phyloP scores from a whole-genome alignment of 2,797 vertebrate species.

The Sebastes vulpes region DNA sequence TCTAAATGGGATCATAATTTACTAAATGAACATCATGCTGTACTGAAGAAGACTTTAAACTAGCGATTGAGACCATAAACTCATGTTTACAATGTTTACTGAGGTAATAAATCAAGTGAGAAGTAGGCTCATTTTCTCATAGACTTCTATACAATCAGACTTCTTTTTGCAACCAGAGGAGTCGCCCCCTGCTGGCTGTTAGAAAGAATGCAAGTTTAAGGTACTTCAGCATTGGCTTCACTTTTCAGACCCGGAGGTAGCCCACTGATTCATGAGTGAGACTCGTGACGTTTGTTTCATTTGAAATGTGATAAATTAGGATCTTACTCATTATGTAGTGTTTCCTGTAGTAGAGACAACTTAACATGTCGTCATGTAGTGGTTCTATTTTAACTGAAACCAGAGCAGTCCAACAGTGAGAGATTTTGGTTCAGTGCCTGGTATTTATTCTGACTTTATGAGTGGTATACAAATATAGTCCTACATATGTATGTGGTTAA shows the following conservation, averaged over 20 bases:
- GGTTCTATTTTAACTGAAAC: neutral
- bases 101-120: too few species aligned
- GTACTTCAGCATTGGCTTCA: accelerated
- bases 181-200: too few species aligned
- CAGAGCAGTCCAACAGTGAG: neutral
- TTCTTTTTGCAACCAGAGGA: too few species aligned
- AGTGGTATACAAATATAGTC: neutral
- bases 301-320: neutral
- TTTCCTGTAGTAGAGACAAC: neutral
- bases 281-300: neutral
- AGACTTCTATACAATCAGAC: too few species aligned
- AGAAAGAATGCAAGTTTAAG: too few species aligned
- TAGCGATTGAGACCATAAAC: too few species aligned
- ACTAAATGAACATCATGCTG: too few species aligned
- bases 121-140: too few species aligned
- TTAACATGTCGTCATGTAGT: neutral
- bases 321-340: neutral
- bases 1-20: too few species aligned
- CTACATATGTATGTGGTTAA: neutral
- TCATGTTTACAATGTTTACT: too few species aligned
- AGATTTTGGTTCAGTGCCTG: neutral
- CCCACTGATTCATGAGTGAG: neutral
- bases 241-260: too few species aligned
- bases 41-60: too few species aligned
- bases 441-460: neutral